Evolutionary conservation across 2,888 invertebrate species (phyloP), one percentile per base, ranked within the genome.

Genomic region (Zygogramma bicolorata): DNA sequence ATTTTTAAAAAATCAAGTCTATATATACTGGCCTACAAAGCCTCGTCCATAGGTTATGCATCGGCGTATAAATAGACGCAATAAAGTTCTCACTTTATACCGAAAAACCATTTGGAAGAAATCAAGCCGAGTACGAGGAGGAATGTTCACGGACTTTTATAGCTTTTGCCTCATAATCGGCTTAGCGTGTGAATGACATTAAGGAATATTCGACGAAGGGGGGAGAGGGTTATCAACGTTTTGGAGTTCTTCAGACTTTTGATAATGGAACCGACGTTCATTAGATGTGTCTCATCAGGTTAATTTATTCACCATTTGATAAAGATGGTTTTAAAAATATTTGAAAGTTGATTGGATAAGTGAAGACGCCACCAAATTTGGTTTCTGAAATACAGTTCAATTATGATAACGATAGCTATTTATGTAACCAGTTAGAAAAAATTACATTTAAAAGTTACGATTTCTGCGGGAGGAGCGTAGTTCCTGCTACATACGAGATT

Each of bases 31-130:
- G n/a, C n/a, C n/a, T n/a, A n/a, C n/a, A 25, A 7, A 22, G 13
- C 13, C 53, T 53, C n/a, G 53, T 13, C 13, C 27, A 53, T 53
- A 15, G 53, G 15, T 27, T 53, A 25, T 53, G 15, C 25, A 65
- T 65, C 38, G 31, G 49, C 53, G 38, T 65, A 57, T 65, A 34
- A 65, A 65, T 38, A 65, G 38, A 38, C 25, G 57, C 38, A 13
- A 65, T 65, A 65, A 65, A 65, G 38, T 65, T 8, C 13, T 34
- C 49, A 57, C 25, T 57, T 65, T 57, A 57, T 53, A 53, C 65
- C 57, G 34, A 29, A 49, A 34, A 31, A 49, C 18, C 22, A 29
- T 53, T 53, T 57, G 25, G 57, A 65, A 57, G 57, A 65, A 65
- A 65, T 13, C 25, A 25, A 20, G 31, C 25, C 57, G 49, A 15